phyloP scores from a whole-genome alignment of 2,888 invertebrate species.

The Caenorhabditis uteleia region DNA sequence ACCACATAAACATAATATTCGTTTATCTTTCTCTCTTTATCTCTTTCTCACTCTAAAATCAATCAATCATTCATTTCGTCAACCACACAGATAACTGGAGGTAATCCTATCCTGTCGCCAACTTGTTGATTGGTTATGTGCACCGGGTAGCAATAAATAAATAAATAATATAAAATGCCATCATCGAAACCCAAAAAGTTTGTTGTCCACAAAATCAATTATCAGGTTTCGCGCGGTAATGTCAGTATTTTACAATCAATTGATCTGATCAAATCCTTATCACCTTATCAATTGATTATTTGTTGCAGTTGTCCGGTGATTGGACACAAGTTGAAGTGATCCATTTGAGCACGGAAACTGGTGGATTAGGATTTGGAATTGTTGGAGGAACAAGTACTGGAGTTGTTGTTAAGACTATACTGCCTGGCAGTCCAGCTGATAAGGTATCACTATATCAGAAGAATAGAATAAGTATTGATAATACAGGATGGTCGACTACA shows the following conservation, averaged over 20 bases:
- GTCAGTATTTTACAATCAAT: conserved; percentile 13
- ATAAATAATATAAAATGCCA: too few relatives aligned
- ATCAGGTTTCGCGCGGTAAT: conserved; percentile 40
- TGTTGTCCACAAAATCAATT: conserved; percentile 38
- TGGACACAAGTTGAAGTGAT: conserved; percentile 99
- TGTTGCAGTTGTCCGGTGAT: conserved; percentile 90
- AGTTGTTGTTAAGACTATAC: conserved; percentile 97
- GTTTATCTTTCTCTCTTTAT: too few relatives aligned
- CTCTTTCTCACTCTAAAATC: too few relatives aligned
- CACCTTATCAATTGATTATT: too few relatives aligned
- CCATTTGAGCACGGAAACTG: conserved; percentile 86
- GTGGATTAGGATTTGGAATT: conserved; percentile 91
- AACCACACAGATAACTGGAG: too few relatives aligned
- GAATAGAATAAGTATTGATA: too few relatives aligned
- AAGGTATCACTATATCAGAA: conserved; percentile 75
- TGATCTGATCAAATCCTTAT: not conserved
- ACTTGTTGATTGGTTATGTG: too few relatives aligned
- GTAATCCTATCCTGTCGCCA: too few relatives aligned
- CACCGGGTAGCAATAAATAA: too few relatives aligned
- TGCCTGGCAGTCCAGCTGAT: conserved; percentile 96
- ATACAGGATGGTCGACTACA: conserved; percentile 87
- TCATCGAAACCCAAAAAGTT: conserved; percentile 32
- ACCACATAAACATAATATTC: too few relatives aligned
- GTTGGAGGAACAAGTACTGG: conserved; percentile 93
- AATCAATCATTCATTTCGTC: too few relatives aligned